These are phyloP conservation scores for Brachionus plicatilis DNA, from an alignment of 1,140 invertebrate species.

Conservation along the genomic window DNA sequence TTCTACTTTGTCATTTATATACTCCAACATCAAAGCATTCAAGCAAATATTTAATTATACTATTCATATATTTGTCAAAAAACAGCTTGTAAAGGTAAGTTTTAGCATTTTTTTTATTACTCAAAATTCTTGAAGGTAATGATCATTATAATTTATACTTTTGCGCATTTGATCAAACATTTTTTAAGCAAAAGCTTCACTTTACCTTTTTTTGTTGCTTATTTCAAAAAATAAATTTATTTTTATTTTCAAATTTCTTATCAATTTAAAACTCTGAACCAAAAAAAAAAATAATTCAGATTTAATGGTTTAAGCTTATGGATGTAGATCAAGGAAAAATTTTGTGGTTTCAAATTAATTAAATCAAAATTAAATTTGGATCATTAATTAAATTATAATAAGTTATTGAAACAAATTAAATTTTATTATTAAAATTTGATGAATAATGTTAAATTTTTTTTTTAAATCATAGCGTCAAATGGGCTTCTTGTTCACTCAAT, in stretches of 20 bases:
- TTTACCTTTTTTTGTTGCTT: neutral
- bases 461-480: neutral
- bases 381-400: neutral
- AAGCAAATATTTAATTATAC: slow-evolving; percentile 12
- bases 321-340: too few species aligned
- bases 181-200: neutral
- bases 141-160: neutral
- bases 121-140: neutral
- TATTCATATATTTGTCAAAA: neutral
- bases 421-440: neutral
- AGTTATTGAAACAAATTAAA: neutral
- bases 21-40: neutral
- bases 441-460: neutral
- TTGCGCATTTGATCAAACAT: neutral
- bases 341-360: too few species aligned
- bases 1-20: neutral
- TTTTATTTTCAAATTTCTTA: neutral
- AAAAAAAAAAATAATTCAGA: too few species aligned
- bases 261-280: neutral
- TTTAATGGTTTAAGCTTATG: too few species aligned
- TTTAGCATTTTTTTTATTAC: neutral
- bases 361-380: neutral
- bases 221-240: neutral
- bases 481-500: neutral
- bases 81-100: neutral